Conservation (phyloP, 2,797 vertebrate species). For the Pelodytes ibericus region DNA sequence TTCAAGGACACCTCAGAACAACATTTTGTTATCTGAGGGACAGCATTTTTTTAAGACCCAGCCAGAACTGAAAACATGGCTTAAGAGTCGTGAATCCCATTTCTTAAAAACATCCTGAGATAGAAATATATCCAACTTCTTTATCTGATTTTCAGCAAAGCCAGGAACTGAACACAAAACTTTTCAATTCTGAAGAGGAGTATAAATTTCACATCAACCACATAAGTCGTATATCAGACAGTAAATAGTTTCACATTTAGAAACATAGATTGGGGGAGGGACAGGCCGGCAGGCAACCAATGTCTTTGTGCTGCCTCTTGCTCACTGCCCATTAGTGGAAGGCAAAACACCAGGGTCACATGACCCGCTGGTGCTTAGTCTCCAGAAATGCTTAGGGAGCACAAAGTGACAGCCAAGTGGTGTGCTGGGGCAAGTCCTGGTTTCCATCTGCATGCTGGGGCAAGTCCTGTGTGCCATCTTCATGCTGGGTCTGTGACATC, state of each 20-base stretch:
- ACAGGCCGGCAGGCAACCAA: no score
- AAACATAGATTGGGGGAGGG: no score
- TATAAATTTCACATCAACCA: constrained; percentile 24
- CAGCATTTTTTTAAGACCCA: constrained; percentile 52
- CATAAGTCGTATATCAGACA: constrained; percentile 1
- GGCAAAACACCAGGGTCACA: no score
- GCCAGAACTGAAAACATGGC: constrained; percentile 31
- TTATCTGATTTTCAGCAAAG: constrained; percentile 34
- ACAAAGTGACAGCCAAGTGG: no score
- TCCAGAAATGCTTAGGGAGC: no score
- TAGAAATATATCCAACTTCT: constrained; percentile 31
- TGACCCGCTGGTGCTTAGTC: no score
- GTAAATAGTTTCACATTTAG: not conserved
- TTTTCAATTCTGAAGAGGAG: constrained; percentile 27
- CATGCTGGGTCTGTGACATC: no score
- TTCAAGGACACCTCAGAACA: constrained; percentile 58
- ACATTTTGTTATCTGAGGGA: constrained; percentile 59
- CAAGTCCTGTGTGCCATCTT: no score
- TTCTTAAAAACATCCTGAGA: constrained; percentile 31
- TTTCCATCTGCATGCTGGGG: no score
- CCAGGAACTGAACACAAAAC: constrained; percentile 24
- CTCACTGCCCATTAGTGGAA: no score
- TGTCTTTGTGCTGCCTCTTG: no score
- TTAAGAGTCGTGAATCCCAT: constrained; percentile 32
- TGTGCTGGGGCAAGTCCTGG: no score